Conservation (phyloP, 2,888 invertebrate species). For the Drosophila mulleri region DNA sequence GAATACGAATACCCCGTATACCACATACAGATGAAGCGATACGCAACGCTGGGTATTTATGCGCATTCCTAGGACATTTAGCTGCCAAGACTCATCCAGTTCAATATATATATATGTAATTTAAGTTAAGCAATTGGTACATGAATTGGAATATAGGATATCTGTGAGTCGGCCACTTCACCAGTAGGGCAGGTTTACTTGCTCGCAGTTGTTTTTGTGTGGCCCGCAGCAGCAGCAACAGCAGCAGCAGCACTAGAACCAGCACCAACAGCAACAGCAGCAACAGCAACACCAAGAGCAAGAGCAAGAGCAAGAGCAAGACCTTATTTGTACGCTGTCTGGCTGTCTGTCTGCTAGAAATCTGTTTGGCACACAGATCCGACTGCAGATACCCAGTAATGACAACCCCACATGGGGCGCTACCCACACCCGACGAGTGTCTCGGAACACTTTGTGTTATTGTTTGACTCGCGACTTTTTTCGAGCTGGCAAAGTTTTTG, state of each 20-base stretch:
- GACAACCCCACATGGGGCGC: no score
- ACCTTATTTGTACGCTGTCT: constrained; percentile 67
- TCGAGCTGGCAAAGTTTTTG: constrained; percentile 36
- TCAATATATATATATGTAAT: not conserved
- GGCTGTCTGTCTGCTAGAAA: constrained; percentile 41
- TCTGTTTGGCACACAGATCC: constrained; percentile 62
- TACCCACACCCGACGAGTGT: not conserved
- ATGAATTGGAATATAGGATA: not conserved
- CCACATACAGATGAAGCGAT: no score
- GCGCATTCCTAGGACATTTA: no score
- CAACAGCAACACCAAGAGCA: constrained; percentile 46
- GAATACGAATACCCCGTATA: no score
- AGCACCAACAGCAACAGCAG: not conserved
- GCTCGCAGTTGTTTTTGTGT: constrained; percentile 31
- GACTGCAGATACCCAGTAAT: constrained; percentile 28
- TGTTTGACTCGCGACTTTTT: constrained; percentile 33
- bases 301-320: constrained; percentile 43
- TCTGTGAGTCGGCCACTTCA: not conserved
- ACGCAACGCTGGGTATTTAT: no score
- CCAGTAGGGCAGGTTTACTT: not conserved
- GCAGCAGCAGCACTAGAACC: no score
- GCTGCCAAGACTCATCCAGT: no score
- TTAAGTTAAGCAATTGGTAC: not conserved
- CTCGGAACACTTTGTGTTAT: constrained; percentile 37
- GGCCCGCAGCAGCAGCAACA: not conserved